A percentile compares a stretch with the other conserved stretches of the same genome.
Conservation (phyloP, 2,113 vertebrate species). For the Ginglymostoma cirratum region DNA sequence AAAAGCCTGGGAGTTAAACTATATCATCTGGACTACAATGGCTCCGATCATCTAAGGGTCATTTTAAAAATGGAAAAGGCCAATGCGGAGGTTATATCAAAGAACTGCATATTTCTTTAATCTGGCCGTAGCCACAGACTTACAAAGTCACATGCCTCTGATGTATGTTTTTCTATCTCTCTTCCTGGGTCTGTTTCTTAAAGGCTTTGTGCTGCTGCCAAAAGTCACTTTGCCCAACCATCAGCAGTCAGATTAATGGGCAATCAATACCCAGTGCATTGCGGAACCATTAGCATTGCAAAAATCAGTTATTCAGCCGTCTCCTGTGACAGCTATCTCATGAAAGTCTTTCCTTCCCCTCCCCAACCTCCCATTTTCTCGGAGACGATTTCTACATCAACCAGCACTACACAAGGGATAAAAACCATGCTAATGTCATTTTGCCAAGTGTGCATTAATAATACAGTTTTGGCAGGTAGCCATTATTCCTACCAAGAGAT, state of each 20-base stretch:
- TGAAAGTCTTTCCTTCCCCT: constrained; percentile 36
- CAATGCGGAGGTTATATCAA: constrained; percentile 36
- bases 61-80: constrained; percentile 36
- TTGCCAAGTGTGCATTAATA: constrained; percentile 38
- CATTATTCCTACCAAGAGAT: constrained; percentile 36
- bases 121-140: constrained; percentile 34
- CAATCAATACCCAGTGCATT: constrained; percentile 49
- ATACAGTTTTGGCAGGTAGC: constrained; percentile 37
- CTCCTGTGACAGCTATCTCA: constrained; percentile 34
- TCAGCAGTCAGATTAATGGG: constrained; percentile 48
- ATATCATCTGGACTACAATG: constrained; percentile 34
- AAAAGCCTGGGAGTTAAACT: constrained; percentile 35
- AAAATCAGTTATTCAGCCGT: constrained; percentile 39
- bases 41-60: constrained; percentile 24
- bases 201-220: constrained; percentile 53
- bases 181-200: constrained; percentile 31
- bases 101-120: constrained; percentile 34
- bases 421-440: constrained; percentile 37
- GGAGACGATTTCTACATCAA: constrained; percentile 35
- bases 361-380: background rate
- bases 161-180: constrained; percentile 13
- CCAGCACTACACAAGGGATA: constrained; percentile 27
- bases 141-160: constrained; percentile 31
- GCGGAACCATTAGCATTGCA: constrained; percentile 46
- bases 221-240: constrained; percentile 46